Percentiles rank a stretch among this genome's conserved stretches.
These are phyloP conservation scores for Arion vulgaris DNA, from an alignment of 1,140 invertebrate species.

Conservation along the genomic window DNA sequence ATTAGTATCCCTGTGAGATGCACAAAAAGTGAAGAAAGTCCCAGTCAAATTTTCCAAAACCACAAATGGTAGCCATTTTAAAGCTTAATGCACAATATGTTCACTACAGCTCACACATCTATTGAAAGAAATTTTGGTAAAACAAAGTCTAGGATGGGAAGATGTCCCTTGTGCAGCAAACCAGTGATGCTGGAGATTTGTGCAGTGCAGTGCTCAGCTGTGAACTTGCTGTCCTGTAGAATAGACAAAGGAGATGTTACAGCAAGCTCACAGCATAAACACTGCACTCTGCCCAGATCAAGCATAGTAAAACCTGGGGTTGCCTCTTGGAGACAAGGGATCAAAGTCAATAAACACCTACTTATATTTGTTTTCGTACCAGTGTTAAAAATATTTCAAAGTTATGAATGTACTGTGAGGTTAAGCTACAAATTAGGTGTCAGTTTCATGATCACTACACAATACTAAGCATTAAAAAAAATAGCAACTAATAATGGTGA, in stretches of 20 bases:
- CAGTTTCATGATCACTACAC: too few species aligned
- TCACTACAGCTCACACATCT: not conserved
- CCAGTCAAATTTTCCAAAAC: not conserved
- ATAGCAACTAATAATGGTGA: too few species aligned
- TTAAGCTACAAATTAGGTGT: too few species aligned
- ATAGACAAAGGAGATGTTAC: conserved; percentile 39
- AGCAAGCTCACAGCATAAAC: conserved; percentile 42
- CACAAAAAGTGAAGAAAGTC: not conserved
- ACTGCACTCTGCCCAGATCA: conserved; percentile 14
- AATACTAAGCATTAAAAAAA: too few species aligned
- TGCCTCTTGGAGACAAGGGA: not conserved
- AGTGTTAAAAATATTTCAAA: too few species aligned
- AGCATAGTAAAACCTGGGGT: conserved; percentile 3
- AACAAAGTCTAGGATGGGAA: not conserved
- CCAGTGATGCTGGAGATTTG: not conserved
- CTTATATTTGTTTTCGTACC: too few species aligned
- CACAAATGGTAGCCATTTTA: not conserved
- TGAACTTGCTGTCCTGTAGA: conserved; percentile 43
- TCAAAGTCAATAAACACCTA: not conserved
- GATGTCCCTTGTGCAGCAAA: conserved; percentile 13
- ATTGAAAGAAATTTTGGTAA: not conserved
- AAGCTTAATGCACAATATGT: not conserved
- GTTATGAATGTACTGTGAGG: too few species aligned
- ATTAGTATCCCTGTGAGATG: too few species aligned
- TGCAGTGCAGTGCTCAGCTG: conserved; percentile 41